A percentile compares a stretch with the other conserved stretches of the same genome.
These are phyloP conservation scores for Ylistrum balloti DNA, from an alignment of 1,140 invertebrate genomes.

Conservation along the genomic window DNA sequence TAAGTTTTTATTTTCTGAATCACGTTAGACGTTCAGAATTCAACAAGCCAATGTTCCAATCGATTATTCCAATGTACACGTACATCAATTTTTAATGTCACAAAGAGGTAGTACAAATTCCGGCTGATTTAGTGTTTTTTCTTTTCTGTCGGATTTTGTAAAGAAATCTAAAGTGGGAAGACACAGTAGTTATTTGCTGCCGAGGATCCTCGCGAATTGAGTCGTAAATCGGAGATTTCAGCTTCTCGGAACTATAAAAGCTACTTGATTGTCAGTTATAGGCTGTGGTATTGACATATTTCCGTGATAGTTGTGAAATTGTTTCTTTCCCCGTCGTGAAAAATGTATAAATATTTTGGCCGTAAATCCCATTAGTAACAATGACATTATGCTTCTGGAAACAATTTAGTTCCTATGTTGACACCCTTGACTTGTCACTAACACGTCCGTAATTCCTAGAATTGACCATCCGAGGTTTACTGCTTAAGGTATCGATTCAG, in stretches of 20 bases:
- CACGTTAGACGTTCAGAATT: neutral
- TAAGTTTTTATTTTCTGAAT: neutral
- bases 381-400: constrained; percentile 27
- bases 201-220: neutral
- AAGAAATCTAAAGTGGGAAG: constrained; percentile 33
- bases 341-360: constrained; percentile 40
- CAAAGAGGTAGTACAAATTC: constrained; percentile 31
- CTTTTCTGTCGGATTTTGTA: neutral
- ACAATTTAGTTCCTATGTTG: constrained; percentile 1
- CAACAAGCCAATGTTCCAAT: neutral
- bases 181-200: neutral
- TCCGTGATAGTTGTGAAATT: constrained; percentile 38
- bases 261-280: constrained; percentile 18
- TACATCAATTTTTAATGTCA: constrained; percentile 36
- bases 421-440: constrained; percentile 6
- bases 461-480: constrained; percentile 38
- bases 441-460: constrained; percentile 19
- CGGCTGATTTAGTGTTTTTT: constrained; percentile 30
- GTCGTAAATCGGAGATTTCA: constrained; percentile 26
- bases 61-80: constrained; percentile 10
- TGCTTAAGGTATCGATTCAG: neutral
- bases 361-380: constrained; percentile 18
- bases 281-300: neutral
- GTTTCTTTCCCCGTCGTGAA: constrained; percentile 31
- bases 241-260: constrained; percentile 27